Evolutionary conservation across 2,888 invertebrate species (phyloP).

Genomic region (Lepidochitona cinerea): DNA sequence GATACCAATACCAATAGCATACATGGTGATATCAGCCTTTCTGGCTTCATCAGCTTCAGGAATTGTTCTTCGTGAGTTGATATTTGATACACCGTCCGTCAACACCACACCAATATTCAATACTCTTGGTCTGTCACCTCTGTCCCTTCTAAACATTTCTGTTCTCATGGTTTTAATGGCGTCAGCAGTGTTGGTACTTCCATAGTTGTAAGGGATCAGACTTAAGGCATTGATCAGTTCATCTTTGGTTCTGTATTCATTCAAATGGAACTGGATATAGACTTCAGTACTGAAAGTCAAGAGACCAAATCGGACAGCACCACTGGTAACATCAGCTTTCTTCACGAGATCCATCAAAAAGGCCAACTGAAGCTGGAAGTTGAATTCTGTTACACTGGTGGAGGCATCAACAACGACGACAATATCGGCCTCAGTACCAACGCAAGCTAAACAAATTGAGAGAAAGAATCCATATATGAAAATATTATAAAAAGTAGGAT

Average conservation of each 20-base stretch:
- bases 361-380: slow-evolving; percentile 31
- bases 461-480: neutral
- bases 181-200: slow-evolving; percentile 57
- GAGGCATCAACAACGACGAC: slow-evolving; percentile 59
- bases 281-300: slow-evolving; percentile 45
- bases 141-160: slow-evolving; percentile 48
- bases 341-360: neutral
- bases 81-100: slow-evolving; percentile 43
- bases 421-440: slow-evolving; percentile 41
- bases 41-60: slow-evolving; percentile 26
- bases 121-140: slow-evolving; percentile 53
- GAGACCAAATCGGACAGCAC: slow-evolving; percentile 7
- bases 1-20: slow-evolving; percentile 57
- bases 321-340: neutral
- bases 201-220: slow-evolving; percentile 48
- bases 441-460: neutral
- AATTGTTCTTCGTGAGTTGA: slow-evolving; percentile 23
- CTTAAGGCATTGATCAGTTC: slow-evolving; percentile 47
- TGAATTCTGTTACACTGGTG: slow-evolving; percentile 50
- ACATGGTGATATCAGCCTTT: slow-evolving; percentile 52
- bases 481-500: neutral
- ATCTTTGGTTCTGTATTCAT: slow-evolving; percentile 33
- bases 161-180: slow-evolving; percentile 44
- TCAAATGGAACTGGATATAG: slow-evolving; percentile 44
- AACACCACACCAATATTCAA: slow-evolving; percentile 48